Conservation (phyloP, 2,888 invertebrate genomes). For the Coleophora flavipennella region DNA sequence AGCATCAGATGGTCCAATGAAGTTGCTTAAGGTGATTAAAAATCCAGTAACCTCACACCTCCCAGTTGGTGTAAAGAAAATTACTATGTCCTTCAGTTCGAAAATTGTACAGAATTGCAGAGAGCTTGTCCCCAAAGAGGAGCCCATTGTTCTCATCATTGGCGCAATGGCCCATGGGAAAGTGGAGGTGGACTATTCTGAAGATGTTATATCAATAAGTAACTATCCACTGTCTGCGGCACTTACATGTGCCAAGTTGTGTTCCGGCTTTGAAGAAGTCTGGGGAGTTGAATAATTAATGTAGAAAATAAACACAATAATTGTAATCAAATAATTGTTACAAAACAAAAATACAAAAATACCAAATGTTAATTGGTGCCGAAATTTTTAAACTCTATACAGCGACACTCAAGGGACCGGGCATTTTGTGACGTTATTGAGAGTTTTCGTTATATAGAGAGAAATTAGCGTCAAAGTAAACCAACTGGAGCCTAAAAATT, state of each 20-base stretch:
- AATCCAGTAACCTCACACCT: slow-evolving; percentile 96
- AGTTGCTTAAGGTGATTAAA: slow-evolving; percentile 95
- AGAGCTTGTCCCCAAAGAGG: slow-evolving; percentile 83
- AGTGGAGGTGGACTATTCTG: slow-evolving; percentile 89
- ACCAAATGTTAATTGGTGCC: too few relatives aligned
- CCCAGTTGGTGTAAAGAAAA: slow-evolving; percentile 93
- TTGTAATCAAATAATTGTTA: too few relatives aligned
- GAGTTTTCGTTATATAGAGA: too few relatives aligned
- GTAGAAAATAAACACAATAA: neutral
- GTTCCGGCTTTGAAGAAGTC: slow-evolving; percentile 94
- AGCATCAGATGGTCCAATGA: slow-evolving; percentile 90
- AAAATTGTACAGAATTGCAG: slow-evolving; percentile 78
- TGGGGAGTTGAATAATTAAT: slow-evolving; percentile 80
- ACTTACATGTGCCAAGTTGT: slow-evolving; percentile 94
- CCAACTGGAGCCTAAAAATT: too few relatives aligned
- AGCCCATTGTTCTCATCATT: slow-evolving; percentile 91
- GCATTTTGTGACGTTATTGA: too few relatives aligned
- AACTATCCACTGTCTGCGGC: slow-evolving; percentile 98
- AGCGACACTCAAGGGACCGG: too few relatives aligned
- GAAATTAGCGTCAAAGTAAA: too few relatives aligned
- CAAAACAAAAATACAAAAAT: too few relatives aligned
- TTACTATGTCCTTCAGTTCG: slow-evolving; percentile 91
- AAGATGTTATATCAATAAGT: slow-evolving; percentile 93
- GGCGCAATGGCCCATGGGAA: slow-evolving; percentile 99
- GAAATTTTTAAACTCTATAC: too few relatives aligned